Conservation (phyloP, 2,113 vertebrate species). For the Amia ocellicauda region DNA sequence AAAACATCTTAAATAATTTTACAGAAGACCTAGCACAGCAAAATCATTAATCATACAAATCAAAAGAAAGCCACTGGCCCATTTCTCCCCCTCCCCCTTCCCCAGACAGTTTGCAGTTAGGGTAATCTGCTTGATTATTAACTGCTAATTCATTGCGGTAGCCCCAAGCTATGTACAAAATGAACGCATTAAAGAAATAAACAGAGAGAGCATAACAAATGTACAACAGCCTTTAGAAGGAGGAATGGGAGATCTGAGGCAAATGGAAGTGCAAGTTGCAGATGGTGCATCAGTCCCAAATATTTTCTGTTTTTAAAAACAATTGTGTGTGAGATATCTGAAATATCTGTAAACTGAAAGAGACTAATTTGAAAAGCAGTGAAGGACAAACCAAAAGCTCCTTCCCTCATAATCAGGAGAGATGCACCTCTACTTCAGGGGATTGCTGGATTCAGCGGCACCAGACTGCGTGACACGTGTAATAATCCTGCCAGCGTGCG, state of each 20-base stretch:
- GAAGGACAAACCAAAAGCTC: too few relatives aligned
- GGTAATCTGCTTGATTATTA: conserved; percentile 47
- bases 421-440: too few relatives aligned
- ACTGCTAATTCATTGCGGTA: conserved; percentile 64
- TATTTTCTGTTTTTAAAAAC: too few relatives aligned
- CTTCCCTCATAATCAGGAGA: too few relatives aligned
- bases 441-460: too few relatives aligned
- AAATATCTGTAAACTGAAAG: too few relatives aligned
- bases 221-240: conserved; percentile 15
- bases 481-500: not conserved
- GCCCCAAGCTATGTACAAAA: conserved; percentile 62
- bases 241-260: not conserved
- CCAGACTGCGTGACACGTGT: not conserved
- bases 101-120: conserved; percentile 26
- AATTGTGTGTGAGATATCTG: too few relatives aligned
- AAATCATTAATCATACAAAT: conserved; percentile 25
- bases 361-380: too few relatives aligned
- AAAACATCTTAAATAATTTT: too few relatives aligned
- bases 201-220: conserved; percentile 23
- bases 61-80: conserved; percentile 19
- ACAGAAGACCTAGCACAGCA: not conserved
- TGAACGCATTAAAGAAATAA: conserved; percentile 60
- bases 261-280: not conserved
- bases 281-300: not conserved
- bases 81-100: conserved; percentile 19